Evolutionary conservation across 2,888 invertebrate species (phyloP).

Genomic region (Pristionchus entomophagus): DNA sequence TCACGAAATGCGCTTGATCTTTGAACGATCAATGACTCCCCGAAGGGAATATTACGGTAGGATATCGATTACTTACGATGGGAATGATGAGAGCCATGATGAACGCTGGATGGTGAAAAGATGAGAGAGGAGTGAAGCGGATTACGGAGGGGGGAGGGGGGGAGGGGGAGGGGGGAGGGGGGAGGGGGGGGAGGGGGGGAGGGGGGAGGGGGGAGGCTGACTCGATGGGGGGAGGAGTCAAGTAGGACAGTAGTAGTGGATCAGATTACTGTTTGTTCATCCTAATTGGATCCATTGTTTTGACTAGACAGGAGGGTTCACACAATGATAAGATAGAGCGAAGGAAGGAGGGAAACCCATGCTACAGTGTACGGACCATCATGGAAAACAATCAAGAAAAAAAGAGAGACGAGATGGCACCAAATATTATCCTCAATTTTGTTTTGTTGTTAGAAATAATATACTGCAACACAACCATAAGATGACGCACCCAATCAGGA

Average conservation of each 20-base stretch:
- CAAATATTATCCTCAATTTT: neutral
- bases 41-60: constrained; percentile 30
- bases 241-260: constrained; percentile 40
- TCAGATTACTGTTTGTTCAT: neutral
- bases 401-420: neutral
- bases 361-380: neutral
- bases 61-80: constrained; percentile 39
- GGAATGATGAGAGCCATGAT: constrained; percentile 41
- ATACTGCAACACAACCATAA: no score
- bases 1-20: neutral
- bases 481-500: neutral
- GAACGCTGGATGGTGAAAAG: constrained; percentile 26
- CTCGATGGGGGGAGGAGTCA: constrained; percentile 41
- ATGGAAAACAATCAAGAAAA: neutral
- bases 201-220: neutral
- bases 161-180: neutral
- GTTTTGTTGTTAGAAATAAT: neutral
- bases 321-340: neutral
- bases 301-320: neutral
- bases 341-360: neutral
- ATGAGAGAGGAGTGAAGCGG: neutral
- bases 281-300: neutral
- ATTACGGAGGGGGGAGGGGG: neutral
- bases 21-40: neutral
- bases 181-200: neutral